Evolutionary conservation across 2,888 invertebrate genomes (phyloP), one percentile per base, ranked within the genome.

Genomic region (Trichopria drosophilae): DNA sequence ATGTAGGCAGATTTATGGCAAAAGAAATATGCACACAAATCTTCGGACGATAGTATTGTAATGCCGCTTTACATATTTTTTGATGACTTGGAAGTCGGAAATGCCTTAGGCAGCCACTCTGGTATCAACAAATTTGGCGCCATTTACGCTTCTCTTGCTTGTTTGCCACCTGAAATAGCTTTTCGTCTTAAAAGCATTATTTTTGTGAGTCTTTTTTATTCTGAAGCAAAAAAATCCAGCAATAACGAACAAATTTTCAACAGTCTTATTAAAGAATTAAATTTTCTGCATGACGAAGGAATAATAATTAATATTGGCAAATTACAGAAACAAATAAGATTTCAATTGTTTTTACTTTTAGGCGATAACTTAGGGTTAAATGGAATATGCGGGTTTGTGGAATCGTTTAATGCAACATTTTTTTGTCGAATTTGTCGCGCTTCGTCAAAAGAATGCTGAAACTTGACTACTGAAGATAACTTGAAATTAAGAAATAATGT

Each of bases 151-250:
- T 49, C 53, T 15, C 53, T 56, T 26, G 53, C 45, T 36, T 58
- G 55, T 24, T 24, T 58, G 16, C 58, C 57, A 16, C 43, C 47
- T 22, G 39, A 50, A 16, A 48, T 51, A 32, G 32, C 55, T 16
- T 57, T 55, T 19, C 43, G 51, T 15, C 42, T 59, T 31, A 24
- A 13, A 15, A 58, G 55, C 40, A 60, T 60, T 37, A 63, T 66
- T 61, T 54, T 65, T 31, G n/a, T n/a, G n/a, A n/a, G n/a, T n/a
- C n/a, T n/a, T 26, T 34, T 26, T 18, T 12, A 40, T 12, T 23
- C 44, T 15, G 12, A 22, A 9, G 34, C 43, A 12, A 56, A 53
- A 36, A 51, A 50, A 34, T 12, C 43, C 15, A 29, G 35, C 36
- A 20, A 6, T 5, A 43, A 51, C 44, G 16, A 51, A 35, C 35